A percentile compares a stretch with the other conserved stretches of the same genome.
These are phyloP conservation scores for Timema cristinae DNA, from an alignment of 2,888 invertebrate genomes.

Conservation along the genomic window DNA sequence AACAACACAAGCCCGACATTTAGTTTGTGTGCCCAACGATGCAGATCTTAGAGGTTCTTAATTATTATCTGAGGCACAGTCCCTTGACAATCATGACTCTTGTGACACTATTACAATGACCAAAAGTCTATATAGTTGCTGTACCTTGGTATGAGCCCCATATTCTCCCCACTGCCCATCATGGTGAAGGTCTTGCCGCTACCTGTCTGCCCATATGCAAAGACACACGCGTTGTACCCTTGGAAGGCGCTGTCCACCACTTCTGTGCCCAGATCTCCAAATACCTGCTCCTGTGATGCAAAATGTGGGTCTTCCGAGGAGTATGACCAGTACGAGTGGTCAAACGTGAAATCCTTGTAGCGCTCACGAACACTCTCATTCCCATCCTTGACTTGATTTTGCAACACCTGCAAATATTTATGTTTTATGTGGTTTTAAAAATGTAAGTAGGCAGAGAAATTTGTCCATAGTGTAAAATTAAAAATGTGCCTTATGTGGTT, in stretches of 20 bases:
- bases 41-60: no score
- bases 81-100: neutral
- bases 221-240: slow-evolving; percentile 86
- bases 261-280: slow-evolving; percentile 70
- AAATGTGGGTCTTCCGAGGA: slow-evolving; percentile 65
- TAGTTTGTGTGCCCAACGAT: no score
- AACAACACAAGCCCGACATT: no score
- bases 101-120: slow-evolving; percentile 10
- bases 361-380: slow-evolving; percentile 50
- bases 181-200: slow-evolving; percentile 90
- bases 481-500: no score
- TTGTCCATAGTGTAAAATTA: no score
- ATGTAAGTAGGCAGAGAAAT: no score
- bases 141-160: slow-evolving; percentile 5
- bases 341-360: slow-evolving; percentile 83
- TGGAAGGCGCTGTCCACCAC: slow-evolving; percentile 77
- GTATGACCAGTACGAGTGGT: slow-evolving; percentile 85
- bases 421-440: no score
- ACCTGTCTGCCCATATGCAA: slow-evolving; percentile 89
- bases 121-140: neutral
- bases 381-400: no score
- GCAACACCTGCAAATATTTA: no score
- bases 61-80: no score
- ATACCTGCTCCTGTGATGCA: slow-evolving; percentile 78
- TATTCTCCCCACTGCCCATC: slow-evolving; percentile 71